Base-by-base conservation (phyloP, 2,113 vertebrate species). In the Cheirogaleus medius region DNA sequence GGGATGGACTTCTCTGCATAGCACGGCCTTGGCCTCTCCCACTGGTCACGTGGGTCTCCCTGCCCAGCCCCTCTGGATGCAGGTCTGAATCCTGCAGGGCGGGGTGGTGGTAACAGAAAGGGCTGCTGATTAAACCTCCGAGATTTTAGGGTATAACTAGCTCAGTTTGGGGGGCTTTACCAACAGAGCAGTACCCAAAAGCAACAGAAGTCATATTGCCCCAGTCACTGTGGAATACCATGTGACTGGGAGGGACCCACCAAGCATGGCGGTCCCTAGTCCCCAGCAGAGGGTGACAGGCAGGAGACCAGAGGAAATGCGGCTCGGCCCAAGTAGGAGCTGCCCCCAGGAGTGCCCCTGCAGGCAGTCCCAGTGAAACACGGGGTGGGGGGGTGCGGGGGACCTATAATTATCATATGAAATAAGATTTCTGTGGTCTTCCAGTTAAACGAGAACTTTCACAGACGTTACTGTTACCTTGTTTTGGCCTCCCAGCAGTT, bases 1-100 rank as follows among this genome's bases (percentile, higher is more conserved):
- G 21, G 47, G 21, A 8, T 0, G 8, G 0, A 1, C 32, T 44
- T 54, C 63, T 39, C 14, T 1, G 0, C 0, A 39, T 23, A 6
- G 9, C 25, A 8, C 29, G 49, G 39, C 42, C 56, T 54, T 10
- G 5, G 4, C 39, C 44, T 83, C 44, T 58, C n/a, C 25, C 12
- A 1, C 6, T 12, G 34, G 42, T 76, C 86, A 58, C 25, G 2
- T 1, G 12, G 18, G 5, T 29, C 29, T 42, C 60, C 47, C n/a
- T 18, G 21, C 18, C 47, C 42, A 5, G 54, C 42, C n/a, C 85
- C 37, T 69, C 21, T 44, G 34, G 27, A 39, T 39, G 78, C 14
- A 49, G 1, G 0, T 76, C 47, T 52, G n/a, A 49, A n/a, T 29
- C 44, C 17, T 42, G 32, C 1, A 13, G 18, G 47, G 21, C 25